These are phyloP conservation scores for Cirrhinus mrigala DNA, from an alignment of 2,797 vertebrate genomes.

Conservation along the genomic window DNA sequence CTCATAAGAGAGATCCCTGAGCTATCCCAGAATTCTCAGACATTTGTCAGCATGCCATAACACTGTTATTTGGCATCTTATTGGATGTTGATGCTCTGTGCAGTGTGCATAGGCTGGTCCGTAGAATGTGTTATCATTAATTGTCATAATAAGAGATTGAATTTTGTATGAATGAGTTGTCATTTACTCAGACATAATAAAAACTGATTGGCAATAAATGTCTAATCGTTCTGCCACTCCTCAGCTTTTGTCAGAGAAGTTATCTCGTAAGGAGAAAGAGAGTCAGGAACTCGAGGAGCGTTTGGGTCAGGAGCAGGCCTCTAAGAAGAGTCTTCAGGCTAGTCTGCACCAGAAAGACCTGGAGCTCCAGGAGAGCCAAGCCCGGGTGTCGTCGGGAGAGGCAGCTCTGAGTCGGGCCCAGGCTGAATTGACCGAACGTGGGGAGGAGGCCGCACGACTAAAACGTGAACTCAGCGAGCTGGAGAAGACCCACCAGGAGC, in stretches of 20 bases:
- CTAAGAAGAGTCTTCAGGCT: conserved; percentile 84
- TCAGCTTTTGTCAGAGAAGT: conserved; percentile 86
- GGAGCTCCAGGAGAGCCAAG: conserved; percentile 91
- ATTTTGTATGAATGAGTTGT: neutral
- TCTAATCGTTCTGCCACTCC: conserved; percentile 2
- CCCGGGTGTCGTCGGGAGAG: conserved; percentile 81
- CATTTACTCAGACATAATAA: neutral
- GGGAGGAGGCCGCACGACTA: conserved; percentile 82
- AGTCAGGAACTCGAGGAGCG: conserved; percentile 86
- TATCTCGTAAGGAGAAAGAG: conserved; percentile 85
- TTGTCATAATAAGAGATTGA: neutral
- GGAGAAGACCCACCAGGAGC: conserved; percentile 88
- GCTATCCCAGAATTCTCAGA: conserved; percentile 16
- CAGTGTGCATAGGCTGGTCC: neutral
- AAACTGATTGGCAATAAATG: neutral
- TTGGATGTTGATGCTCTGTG: neutral
- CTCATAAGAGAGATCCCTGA: conserved; percentile 32
- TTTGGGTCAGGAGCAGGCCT: conserved; percentile 79
- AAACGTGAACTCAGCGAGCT: conserved; percentile 87
- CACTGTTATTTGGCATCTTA: neutral
- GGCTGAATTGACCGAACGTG: conserved; percentile 83
- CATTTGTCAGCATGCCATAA: neutral
- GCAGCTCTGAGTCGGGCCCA: conserved; percentile 83
- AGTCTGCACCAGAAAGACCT: conserved; percentile 87
- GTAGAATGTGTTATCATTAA: neutral